Evolutionary conservation across 1,140 invertebrate species (phyloP).

Genomic region (Lineus longissimus): DNA sequence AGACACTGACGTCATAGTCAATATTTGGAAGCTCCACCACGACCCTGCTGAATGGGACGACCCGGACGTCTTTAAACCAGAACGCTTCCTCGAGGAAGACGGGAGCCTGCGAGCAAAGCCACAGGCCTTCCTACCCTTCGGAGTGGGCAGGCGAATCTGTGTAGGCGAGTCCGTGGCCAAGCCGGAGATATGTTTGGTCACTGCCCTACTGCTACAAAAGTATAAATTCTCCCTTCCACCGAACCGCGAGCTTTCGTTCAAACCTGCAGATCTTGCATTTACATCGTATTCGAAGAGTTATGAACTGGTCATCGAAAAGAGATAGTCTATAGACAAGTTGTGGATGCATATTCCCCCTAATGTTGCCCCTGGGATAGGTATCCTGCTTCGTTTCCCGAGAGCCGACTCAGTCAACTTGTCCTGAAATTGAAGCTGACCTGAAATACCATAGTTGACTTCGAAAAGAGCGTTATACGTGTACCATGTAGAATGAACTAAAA

Average conservation of each 20-base stretch:
- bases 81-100: constrained; percentile 50
- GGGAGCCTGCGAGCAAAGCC: constrained; percentile 62
- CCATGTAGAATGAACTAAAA: too few species aligned
- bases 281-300: constrained; percentile 5
- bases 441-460: too few species aligned
- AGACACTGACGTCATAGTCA: constrained; percentile 66
- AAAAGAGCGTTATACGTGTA: too few species aligned
- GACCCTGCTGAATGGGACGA: constrained; percentile 67
- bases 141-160: constrained; percentile 76
- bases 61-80: constrained; percentile 69
- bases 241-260: not conserved
- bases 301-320: not conserved
- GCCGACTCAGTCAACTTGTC: too few species aligned
- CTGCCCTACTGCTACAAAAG: constrained; percentile 30
- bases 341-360: too few species aligned
- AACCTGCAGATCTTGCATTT: not conserved
- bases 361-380: too few species aligned
- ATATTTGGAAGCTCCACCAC: constrained; percentile 80
- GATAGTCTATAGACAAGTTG: too few species aligned
- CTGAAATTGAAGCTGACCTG: too few species aligned
- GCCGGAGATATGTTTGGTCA: constrained; percentile 33
- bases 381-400: too few species aligned
- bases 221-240: constrained; percentile 38
- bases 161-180: constrained; percentile 76
- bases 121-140: constrained; percentile 77